Percentiles rank a stretch among this genome's conserved stretches.
Evolutionary conservation across 2,797 vertebrate genomes (phyloP).

Genomic region (Sarcophilus harrisii): DNA sequence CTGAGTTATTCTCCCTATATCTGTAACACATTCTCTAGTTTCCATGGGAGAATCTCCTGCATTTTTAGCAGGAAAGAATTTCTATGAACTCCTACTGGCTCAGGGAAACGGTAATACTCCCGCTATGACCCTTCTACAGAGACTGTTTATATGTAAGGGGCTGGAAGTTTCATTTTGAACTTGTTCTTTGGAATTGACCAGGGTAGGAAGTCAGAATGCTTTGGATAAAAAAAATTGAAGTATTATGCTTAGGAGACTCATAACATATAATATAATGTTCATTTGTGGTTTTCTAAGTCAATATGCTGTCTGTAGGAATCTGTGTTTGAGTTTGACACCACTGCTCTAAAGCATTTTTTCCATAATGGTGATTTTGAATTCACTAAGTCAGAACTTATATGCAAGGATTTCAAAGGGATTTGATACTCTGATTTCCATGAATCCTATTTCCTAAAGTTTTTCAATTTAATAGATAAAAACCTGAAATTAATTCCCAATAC

Average conservation of each 20-base stretch:
- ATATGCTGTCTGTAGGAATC: neutral
- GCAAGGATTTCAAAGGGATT: neutral
- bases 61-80: neutral
- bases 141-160: neutral
- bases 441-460: neutral
- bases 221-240: neutral
- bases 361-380: neutral
- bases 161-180: slow-evolving; percentile 4
- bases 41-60: neutral
- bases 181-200: slow-evolving; percentile 3
- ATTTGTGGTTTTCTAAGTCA: neutral
- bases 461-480: neutral
- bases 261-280: neutral
- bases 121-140: neutral
- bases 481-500: neutral
- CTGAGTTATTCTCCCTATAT: neutral
- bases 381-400: neutral
- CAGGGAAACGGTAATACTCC: slow-evolving; percentile 4
- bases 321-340: neutral
- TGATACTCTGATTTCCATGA: neutral
- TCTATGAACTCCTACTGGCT: slow-evolving; percentile 7
- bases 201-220: neutral
- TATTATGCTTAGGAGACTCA: neutral
- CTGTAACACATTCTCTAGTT: neutral
- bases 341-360: neutral